A percentile compares a stretch with the other conserved stretches of the same genome.
Conservation (phyloP, 2,797 vertebrate species). For the Vespertilio murinus region DNA sequence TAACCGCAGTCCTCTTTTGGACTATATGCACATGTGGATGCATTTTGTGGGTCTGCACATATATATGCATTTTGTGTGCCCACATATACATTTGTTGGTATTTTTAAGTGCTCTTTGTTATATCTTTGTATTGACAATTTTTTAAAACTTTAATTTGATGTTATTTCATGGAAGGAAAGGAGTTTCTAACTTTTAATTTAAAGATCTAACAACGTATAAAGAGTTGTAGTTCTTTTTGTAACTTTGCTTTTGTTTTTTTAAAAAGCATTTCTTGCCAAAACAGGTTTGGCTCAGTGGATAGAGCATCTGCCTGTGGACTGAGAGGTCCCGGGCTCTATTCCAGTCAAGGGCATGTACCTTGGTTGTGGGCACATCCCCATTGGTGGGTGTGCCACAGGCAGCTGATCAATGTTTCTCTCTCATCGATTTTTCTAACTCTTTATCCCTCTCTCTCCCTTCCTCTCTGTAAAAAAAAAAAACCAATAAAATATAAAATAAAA, state of each 20-base stretch:
- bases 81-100: not conserved
- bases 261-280: too few relatives aligned
- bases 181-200: not conserved
- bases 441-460: too few relatives aligned
- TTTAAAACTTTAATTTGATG: not conserved
- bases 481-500: too few relatives aligned
- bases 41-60: not conserved
- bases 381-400: too few relatives aligned
- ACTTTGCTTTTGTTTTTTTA: not conserved
- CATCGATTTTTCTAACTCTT: too few relatives aligned
- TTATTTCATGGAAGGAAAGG: not conserved
- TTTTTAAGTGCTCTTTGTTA: not conserved
- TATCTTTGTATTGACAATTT: not conserved
- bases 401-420: too few relatives aligned
- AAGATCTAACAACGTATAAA: not conserved
- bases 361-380: too few relatives aligned
- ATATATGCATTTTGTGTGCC: not conserved
- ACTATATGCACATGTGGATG: not conserved
- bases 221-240: not conserved
- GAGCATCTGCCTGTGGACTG: too few relatives aligned
- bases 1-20: not conserved
- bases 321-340: too few relatives aligned
- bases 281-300: too few relatives aligned
- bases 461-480: too few relatives aligned
- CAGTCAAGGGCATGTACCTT: too few relatives aligned